Percentiles rank a stretch among this genome's conserved stretches.
phyloP scores from a whole-genome alignment of 2,113 vertebrate genomes.

The Pandion haliaetus region DNA sequence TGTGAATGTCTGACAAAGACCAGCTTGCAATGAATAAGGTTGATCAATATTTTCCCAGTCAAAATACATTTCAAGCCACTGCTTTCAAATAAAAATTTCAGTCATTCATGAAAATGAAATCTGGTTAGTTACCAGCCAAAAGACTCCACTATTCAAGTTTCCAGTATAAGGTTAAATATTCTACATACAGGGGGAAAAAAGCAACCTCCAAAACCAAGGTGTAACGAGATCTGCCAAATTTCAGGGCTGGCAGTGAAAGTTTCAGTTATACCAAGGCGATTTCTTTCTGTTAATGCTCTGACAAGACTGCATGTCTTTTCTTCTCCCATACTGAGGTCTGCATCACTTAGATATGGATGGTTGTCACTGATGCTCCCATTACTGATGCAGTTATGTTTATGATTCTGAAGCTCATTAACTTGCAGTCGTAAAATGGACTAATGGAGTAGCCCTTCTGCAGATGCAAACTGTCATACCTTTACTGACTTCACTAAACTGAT shows the following conservation, averaged over 20 bases:
- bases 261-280: background rate
- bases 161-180: background rate
- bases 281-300: background rate
- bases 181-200: rapidly evolving
- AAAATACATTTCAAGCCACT: background rate
- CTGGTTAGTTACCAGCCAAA: background rate
- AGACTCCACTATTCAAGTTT: background rate
- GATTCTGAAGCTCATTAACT: background rate
- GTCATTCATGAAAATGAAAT: background rate
- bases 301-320: background rate
- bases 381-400: background rate
- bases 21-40: background rate
- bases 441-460: background rate
- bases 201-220: rapidly evolving
- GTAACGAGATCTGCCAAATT: background rate
- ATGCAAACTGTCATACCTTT: background rate
- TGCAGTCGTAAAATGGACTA: background rate
- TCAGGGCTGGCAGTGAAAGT: background rate
- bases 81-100: background rate
- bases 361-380: background rate
- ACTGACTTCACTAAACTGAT: background rate
- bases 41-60: background rate
- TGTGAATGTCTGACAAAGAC: background rate
- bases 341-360: background rate
- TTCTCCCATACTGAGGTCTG: background rate